Evolutionary conservation across 1,140 invertebrate species (phyloP).

Genomic region (Nilaparvata lugens): DNA sequence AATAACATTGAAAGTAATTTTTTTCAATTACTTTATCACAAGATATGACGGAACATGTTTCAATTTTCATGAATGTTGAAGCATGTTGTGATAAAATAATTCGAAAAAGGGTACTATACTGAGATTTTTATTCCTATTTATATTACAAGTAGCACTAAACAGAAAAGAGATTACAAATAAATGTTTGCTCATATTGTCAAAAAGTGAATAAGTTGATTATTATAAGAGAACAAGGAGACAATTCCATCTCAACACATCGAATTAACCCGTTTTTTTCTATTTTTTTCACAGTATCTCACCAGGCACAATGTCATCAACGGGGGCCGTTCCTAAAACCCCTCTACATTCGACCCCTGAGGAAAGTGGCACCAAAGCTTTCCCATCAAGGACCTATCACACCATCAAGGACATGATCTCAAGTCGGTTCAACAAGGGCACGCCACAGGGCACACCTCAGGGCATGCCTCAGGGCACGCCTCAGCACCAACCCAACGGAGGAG

Average conservation of each 20-base stretch:
- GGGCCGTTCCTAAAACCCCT: constrained; percentile 12
- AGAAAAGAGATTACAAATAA: too few relatives aligned
- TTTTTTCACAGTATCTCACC: not conserved
- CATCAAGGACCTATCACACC: constrained; percentile 60
- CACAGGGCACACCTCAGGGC: constrained; percentile 12
- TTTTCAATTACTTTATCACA: too few relatives aligned
- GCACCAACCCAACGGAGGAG: constrained; percentile 3
- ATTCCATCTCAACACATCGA: constrained; percentile 1
- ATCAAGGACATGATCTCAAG: constrained; percentile 78
- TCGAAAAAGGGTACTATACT: too few relatives aligned
- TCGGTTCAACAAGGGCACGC: constrained; percentile 48
- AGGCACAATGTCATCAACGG: constrained; percentile 10
- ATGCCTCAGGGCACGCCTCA: not conserved
- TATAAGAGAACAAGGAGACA: too few relatives aligned
- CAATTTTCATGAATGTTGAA: too few relatives aligned
- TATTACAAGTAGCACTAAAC: too few relatives aligned
- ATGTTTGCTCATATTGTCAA: too few relatives aligned
- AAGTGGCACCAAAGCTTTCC: constrained; percentile 25
- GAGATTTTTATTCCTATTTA: too few relatives aligned
- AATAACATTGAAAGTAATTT: too few relatives aligned
- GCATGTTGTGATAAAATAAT: too few relatives aligned
- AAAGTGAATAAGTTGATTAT: too few relatives aligned
- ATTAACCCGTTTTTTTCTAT: not conserved
- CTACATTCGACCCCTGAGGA: constrained; percentile 28
- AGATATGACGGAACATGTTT: too few relatives aligned